Percentiles rank a stretch among this genome's conserved stretches.
phyloP scores from a whole-genome alignment of 1,140 invertebrate genomes.

The Aphaenogaster rudis region DNA sequence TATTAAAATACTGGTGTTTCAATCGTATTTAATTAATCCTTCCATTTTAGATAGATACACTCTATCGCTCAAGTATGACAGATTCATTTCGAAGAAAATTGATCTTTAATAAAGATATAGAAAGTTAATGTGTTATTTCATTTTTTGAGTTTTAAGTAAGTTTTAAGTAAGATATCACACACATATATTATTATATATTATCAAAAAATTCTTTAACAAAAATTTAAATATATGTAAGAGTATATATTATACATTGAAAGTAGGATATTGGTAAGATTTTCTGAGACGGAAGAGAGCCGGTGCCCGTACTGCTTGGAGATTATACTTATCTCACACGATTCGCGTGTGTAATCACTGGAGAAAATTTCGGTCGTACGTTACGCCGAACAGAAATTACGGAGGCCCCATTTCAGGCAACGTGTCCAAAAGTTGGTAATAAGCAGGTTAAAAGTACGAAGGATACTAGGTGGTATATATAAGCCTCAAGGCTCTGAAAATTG shows the following conservation, averaged over 20 bases:
- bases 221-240: neutral
- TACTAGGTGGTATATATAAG: constrained; percentile 25
- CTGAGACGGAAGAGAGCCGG: neutral
- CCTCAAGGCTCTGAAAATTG: constrained; percentile 57
- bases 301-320: constrained; percentile 6
- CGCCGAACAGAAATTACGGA: constrained; percentile 49
- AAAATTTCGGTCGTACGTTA: constrained; percentile 58
- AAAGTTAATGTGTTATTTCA: neutral
- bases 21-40: neutral
- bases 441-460: constrained; percentile 51
- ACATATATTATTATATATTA: neutral
- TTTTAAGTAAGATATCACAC: neutral
- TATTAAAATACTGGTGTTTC: neutral
- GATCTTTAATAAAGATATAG: neutral
- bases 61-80: neutral
- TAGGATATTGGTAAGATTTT: constrained; percentile 21
- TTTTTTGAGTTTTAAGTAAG: neutral
- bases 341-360: constrained; percentile 45
- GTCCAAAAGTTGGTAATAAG: constrained; percentile 66
- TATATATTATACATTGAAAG: neutral
- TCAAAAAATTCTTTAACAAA: neutral
- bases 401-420: constrained; percentile 9
- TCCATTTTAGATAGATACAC: neutral
- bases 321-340: constrained; percentile 45
- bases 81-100: neutral